A percentile compares a stretch with the other conserved stretches of the same genome.
Evolutionary conservation across 2,888 invertebrate species (phyloP).

Genomic region (Odontomyia ornata): DNA sequence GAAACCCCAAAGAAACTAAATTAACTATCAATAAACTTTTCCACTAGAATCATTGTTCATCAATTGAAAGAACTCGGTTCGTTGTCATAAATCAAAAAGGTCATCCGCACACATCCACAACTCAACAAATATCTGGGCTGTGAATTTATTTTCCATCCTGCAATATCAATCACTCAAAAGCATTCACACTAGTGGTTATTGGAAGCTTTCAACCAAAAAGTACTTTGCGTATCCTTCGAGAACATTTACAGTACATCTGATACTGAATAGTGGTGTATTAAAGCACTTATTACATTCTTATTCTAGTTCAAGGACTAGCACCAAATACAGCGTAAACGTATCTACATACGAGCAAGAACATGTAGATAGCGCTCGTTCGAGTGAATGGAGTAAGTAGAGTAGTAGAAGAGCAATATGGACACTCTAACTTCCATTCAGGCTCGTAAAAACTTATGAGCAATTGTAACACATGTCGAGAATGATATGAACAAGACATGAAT

Average conservation of each 20-base stretch:
- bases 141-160: background rate
- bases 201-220: background rate
- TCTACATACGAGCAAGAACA: background rate
- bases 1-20: too few relatives aligned
- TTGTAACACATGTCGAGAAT: slow-evolving; percentile 27
- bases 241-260: background rate
- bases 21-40: too few relatives aligned
- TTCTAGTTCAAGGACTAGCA: background rate
- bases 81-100: too few relatives aligned
- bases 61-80: too few relatives aligned
- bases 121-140: too few relatives aligned
- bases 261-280: background rate
- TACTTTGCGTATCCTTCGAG: background rate
- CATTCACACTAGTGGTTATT: background rate
- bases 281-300: background rate
- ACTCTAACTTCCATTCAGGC: background rate
- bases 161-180: slow-evolving; percentile 3
- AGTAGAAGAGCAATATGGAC: too few relatives aligned
- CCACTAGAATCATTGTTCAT: too few relatives aligned
- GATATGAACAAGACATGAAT: slow-evolving; percentile 31
- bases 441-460: slow-evolving; percentile 19
- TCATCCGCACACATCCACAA: too few relatives aligned
- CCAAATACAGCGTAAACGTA: background rate
- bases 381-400: too few relatives aligned
- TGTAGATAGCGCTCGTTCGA: background rate